phyloP scores from a whole-genome alignment of 2,797 vertebrate genomes.

The Aythya fuligula region DNA sequence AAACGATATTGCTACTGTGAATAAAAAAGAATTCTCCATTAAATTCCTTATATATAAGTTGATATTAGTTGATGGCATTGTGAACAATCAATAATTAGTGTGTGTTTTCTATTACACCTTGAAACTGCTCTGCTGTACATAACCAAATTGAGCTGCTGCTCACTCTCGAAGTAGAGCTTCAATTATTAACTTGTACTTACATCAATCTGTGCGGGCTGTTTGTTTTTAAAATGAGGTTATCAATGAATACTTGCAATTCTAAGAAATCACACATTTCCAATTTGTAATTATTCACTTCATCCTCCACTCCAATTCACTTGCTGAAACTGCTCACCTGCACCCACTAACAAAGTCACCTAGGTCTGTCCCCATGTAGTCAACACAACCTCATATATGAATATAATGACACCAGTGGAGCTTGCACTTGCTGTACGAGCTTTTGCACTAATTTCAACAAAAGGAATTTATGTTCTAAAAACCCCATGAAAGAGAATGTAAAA shows the following conservation, averaged over 20 bases:
- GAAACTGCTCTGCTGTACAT: not conserved
- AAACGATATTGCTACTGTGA: not conserved
- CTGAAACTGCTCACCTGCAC: not conserved
- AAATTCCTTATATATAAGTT: not conserved
- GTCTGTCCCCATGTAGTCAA: not conserved
- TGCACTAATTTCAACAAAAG: not conserved
- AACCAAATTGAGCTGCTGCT: not conserved
- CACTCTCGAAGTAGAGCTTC: not conserved
- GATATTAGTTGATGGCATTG: rapidly evolving
- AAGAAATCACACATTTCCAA: not conserved
- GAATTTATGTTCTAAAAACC: not conserved
- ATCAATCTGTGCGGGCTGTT: not conserved
- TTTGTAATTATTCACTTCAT: not conserved
- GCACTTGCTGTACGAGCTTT: not conserved
- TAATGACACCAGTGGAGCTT: not conserved
- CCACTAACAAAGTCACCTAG: not conserved
- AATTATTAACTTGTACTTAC: not conserved
- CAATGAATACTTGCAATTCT: not conserved
- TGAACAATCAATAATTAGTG: not conserved
- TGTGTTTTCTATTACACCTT: not conserved
- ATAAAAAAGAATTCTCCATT: not conserved
- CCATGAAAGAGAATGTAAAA: not conserved
- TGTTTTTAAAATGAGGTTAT: not conserved
- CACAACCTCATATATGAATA: not conserved
- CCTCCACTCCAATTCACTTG: not conserved